Conservation (phyloP, 2,113 vertebrate species). For the Nyctibius bracteatus region DNA sequence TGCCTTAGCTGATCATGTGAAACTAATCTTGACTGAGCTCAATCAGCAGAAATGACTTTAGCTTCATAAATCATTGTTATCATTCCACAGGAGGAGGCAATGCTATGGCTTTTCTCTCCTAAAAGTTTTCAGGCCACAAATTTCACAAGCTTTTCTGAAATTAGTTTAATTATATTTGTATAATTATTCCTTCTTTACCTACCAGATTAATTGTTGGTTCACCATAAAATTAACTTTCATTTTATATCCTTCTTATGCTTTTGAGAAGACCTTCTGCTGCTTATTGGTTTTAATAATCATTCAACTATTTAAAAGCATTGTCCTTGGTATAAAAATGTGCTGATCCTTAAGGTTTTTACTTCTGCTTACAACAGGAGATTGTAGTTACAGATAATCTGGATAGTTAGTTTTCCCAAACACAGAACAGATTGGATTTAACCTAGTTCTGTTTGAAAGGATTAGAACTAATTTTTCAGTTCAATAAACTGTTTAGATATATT, state of each 20-base stretch:
- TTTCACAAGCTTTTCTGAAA: conserved; percentile 54
- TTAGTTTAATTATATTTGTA: neutral
- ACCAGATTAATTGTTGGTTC: neutral
- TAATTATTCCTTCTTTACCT: neutral
- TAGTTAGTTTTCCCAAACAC: conserved; percentile 30
- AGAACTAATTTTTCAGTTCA: conserved; percentile 29
- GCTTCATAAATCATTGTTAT: conserved; percentile 73
- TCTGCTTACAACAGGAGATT: neutral
- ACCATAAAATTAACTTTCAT: neutral
- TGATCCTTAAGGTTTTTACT: neutral
- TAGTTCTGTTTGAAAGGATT: conserved; percentile 22
- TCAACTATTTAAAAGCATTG: neutral
- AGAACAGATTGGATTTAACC: conserved; percentile 28
- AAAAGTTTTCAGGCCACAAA: conserved; percentile 44
- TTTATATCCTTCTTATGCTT: neutral
- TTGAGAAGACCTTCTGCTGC: neutral
- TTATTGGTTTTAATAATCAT: neutral
- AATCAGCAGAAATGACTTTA: conserved; percentile 65
- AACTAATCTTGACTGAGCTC: conserved; percentile 65
- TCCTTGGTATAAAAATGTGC: neutral
- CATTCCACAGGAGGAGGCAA: conserved; percentile 65
- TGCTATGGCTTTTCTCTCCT: conserved; percentile 54
- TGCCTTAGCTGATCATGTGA: conserved; percentile 65
- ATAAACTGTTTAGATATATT: neutral
- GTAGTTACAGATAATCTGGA: neutral